Evolutionary conservation across 1,140 invertebrate genomes (phyloP), one percentile per base, ranked within the genome.

Genomic region (Pogonomyrmex barbatus): DNA sequence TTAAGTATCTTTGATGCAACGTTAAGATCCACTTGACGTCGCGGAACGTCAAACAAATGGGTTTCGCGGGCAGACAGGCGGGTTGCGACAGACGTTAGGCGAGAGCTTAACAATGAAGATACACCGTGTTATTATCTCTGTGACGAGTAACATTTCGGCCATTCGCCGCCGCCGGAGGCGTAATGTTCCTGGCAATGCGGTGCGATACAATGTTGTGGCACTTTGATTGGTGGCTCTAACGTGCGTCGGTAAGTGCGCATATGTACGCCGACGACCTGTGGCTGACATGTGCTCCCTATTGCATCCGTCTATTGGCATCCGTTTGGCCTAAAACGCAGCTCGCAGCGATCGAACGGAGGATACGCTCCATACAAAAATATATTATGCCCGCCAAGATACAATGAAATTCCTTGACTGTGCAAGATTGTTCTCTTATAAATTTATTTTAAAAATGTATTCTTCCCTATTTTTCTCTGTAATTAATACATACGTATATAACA

Each of bases 211-310:
- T 75, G 86, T 67, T 79, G 77, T 56, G 86, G 54, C 88, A 82
- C 71, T 78, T 88, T 86, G 86, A 90, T 90, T 89, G 86, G 89
- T 73, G 47, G 77, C 52, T 17, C 82, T 63, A 88, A 76, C 83
- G 58, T 85, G 62, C 62, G 47, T 39, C n/a, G 47, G 47, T 83
- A 85, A 78, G 83, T 68, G 79, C 58, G 42, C 67, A 52, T 71
- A 68, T 60, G 85, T 60, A 79, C 67, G 36, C 33, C 12, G 76
- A 71, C 75, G 83, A 85, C 63, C 82, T 91, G 87, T 76, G 60
- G 82, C 63, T 91, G 89, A 90, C 89, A 75, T 88, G 39, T 52
- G 68, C 86, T 87, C 78, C 73, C 42, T 77, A 65, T 54, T 60
- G 54, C 71, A 56, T 36, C 65, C 39, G 5, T 70, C 82, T 86